These are phyloP conservation scores for Drosophila quasianomalipes DNA, from an alignment of 2,888 invertebrate genomes.

Conservation along the genomic window DNA sequence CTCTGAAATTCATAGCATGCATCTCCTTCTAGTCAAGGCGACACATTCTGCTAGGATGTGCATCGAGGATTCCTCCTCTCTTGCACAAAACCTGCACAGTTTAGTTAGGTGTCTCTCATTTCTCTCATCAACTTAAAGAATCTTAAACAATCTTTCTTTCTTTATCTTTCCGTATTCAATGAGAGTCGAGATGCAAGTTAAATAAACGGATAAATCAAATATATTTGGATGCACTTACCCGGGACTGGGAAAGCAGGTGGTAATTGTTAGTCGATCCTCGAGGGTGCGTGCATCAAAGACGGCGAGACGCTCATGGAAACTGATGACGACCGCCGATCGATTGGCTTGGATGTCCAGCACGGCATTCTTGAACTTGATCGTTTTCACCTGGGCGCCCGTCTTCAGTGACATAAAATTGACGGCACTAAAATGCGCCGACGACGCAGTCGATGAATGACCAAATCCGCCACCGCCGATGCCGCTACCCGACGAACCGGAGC, in stretches of 20 bases:
- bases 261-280: slow-evolving; percentile 94
- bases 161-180: neutral
- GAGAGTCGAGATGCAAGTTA: neutral
- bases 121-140: neutral
- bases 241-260: slow-evolving; percentile 95
- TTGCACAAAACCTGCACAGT: no score
- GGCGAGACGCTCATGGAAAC: slow-evolving; percentile 95
- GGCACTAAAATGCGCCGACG: slow-evolving; percentile 90
- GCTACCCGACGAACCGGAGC: slow-evolving; percentile 87
- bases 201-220: neutral
- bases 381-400: slow-evolving; percentile 87
- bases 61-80: no score
- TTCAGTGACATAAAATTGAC: slow-evolving; percentile 93
- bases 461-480: slow-evolving; percentile 87
- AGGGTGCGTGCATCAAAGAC: slow-evolving; percentile 95
- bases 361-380: slow-evolving; percentile 96
- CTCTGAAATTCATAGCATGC: no score
- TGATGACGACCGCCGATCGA: slow-evolving; percentile 93
- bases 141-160: no score
- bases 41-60: no score
- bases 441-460: slow-evolving; percentile 71
- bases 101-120: no score
- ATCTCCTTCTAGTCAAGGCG: no score
- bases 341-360: slow-evolving; percentile 96
- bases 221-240: slow-evolving; percentile 86